Evolutionary conservation across 2,113 vertebrate species (phyloP).

Genomic region (Mystacornis crossleyi): DNA sequence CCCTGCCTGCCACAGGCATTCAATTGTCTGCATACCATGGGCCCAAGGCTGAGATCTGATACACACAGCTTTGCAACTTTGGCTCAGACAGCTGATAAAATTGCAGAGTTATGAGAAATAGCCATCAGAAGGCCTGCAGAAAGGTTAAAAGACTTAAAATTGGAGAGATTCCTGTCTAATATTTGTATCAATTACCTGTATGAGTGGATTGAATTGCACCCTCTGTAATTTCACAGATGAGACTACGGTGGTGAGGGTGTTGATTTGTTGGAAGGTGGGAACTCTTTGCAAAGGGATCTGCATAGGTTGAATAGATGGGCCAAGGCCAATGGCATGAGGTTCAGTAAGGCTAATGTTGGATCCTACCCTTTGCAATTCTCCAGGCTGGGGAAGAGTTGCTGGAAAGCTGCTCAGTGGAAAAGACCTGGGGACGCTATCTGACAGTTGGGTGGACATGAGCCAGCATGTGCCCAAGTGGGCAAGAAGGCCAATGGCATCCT

Average conservation of each 20-base stretch:
- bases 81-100: not conserved
- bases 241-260: not conserved
- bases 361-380: not conserved
- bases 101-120: not conserved
- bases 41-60: not conserved
- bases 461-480: not conserved
- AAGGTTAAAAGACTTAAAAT: not conserved
- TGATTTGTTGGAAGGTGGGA: not conserved
- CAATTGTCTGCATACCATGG: not conserved
- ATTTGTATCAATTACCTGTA: not conserved
- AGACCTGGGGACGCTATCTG: no score
- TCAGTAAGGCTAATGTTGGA: not conserved
- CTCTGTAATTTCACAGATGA: not conserved
- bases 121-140: not conserved
- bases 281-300: not conserved
- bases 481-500: not conserved
- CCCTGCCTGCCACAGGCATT: not conserved
- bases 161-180: not conserved
- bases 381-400: not conserved
- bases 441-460: not conserved
- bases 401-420: not conserved
- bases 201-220: fast-evolving
- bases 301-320: not conserved
- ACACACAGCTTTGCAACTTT: not conserved
- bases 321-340: not conserved